Conservation (phyloP, 1,140 invertebrate genomes). For the Brachionus paranguensis region DNA sequence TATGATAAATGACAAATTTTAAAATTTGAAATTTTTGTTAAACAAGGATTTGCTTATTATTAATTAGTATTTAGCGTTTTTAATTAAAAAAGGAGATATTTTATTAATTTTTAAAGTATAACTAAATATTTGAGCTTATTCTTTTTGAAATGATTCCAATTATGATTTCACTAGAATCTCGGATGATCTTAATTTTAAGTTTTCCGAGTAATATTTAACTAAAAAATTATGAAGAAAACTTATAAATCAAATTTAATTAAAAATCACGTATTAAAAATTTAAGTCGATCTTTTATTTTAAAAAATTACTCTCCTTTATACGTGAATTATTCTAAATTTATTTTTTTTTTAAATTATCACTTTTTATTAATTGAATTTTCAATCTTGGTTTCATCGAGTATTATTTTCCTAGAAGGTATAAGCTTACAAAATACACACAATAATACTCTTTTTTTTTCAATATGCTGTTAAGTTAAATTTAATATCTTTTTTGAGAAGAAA, state of each 20-base stretch:
- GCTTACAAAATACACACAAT: neutral
- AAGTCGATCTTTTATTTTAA: neutral
- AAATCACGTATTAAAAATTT: constrained; percentile 20
- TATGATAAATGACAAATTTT: too few species aligned
- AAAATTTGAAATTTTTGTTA: too few species aligned
- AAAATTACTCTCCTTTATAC: neutral
- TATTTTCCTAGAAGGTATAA: neutral
- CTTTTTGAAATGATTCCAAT: neutral
- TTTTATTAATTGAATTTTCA: constrained; percentile 19
- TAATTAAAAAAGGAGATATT: neutral
- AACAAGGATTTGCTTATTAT: too few species aligned
- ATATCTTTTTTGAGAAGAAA: neutral
- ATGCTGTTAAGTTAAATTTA: neutral
- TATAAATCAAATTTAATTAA: constrained; percentile 16
- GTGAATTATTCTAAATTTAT: neutral
- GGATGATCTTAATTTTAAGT: neutral
- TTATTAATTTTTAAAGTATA: neutral
- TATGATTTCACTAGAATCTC: neutral
- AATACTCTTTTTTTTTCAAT: neutral
- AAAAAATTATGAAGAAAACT: constrained; percentile 23
- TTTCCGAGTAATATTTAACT: neutral
- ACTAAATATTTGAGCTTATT: neutral
- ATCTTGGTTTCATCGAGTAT: neutral
- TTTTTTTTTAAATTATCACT: neutral
- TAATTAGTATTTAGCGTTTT: too few species aligned